These are phyloP conservation scores for Labroides dimidiatus DNA, from an alignment of 2,797 vertebrate genomes.

Conservation along the genomic window DNA sequence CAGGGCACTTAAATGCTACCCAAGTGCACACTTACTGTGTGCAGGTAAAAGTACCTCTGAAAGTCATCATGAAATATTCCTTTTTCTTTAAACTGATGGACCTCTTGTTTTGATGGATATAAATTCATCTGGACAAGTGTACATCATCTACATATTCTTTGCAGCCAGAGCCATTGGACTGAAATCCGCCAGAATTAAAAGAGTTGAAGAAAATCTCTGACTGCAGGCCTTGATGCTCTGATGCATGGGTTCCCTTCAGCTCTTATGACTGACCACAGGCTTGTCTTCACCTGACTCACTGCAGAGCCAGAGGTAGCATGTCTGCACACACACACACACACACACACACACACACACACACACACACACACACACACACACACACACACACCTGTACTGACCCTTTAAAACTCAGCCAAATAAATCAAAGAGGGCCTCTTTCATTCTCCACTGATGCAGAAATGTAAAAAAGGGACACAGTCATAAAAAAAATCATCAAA, in stretches of 20 bases:
- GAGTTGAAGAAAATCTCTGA: slow-evolving; percentile 4
- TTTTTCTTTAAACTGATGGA: not conserved
- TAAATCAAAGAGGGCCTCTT: slow-evolving; percentile 15
- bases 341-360: slow-evolving; percentile 1
- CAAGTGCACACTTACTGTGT: not conserved
- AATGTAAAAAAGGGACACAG: slow-evolving; percentile 21
- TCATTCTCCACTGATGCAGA: slow-evolving; percentile 21
- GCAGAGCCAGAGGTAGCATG: slow-evolving; percentile 15
- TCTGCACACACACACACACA: not conserved
- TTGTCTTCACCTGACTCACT: slow-evolving; percentile 34
- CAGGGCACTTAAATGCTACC: too few species aligned
- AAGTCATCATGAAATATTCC: not conserved
- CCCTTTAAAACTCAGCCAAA: slow-evolving; percentile 5
- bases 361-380: slow-evolving; percentile 1
- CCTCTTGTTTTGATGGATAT: slow-evolving; percentile 1
- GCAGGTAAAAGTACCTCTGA: not conserved
- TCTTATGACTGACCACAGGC: slow-evolving; percentile 1
- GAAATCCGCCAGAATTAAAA: slow-evolving; percentile 12
- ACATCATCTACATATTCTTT: slow-evolving; percentile 36
- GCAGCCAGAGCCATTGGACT: slow-evolving; percentile 1
- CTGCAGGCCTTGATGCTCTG: not conserved
- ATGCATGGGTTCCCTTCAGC: slow-evolving; percentile 4
- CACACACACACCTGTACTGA: slow-evolving; percentile 6
- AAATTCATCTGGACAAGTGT: slow-evolving; percentile 26
- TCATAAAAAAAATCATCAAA: slow-evolving; percentile 30